Evolutionary conservation across 2,113 vertebrate species (phyloP).

Genomic region (Nettapus auritus): DNA sequence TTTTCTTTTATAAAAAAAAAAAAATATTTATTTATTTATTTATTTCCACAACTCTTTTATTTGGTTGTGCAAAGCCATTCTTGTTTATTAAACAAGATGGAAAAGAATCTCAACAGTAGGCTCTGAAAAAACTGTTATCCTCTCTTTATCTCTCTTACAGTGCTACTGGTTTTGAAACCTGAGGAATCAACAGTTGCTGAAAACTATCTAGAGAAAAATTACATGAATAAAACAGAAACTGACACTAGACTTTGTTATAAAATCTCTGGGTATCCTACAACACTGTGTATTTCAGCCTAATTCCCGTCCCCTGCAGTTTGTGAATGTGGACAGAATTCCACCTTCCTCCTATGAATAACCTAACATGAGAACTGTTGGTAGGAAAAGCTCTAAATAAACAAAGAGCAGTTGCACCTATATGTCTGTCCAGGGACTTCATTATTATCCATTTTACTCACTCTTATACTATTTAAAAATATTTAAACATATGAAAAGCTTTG

Average conservation of each 20-base stretch:
- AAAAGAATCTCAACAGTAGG: background rate
- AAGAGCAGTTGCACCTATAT: background rate
- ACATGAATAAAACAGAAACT: background rate
- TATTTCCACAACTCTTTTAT: background rate
- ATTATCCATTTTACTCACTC: background rate
- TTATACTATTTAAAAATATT: background rate
- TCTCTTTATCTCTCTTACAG: background rate
- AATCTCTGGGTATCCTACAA: background rate
- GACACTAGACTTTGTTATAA: background rate
- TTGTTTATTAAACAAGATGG: background rate
- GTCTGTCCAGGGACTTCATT: background rate
- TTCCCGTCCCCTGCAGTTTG: background rate
- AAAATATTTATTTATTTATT: too few species aligned
- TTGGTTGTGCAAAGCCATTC: background rate
- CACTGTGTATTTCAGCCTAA: background rate
- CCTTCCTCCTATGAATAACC: background rate
- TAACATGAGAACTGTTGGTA: background rate
- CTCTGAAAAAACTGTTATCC: background rate
- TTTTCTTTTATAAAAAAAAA: too few species aligned
- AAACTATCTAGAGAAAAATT: background rate
- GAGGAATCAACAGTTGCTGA: background rate
- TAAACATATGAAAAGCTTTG: background rate
- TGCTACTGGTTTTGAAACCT: background rate
- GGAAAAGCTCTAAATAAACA: background rate
- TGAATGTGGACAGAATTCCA: background rate